phyloP scores from a whole-genome alignment of 2,888 invertebrate genomes.

The Latheticus oryzae region DNA sequence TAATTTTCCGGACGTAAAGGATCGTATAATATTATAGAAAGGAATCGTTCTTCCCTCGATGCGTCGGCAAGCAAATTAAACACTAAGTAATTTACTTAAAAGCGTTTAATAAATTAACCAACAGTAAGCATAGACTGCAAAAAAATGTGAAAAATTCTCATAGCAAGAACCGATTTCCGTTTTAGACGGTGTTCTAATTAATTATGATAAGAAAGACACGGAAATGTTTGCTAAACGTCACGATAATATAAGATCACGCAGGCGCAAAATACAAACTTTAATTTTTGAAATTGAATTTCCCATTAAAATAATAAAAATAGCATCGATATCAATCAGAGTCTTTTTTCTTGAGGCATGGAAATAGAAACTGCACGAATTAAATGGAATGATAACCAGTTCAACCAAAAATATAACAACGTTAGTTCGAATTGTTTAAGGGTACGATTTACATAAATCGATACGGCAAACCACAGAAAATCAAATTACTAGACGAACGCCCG shows the following conservation, averaged over 20 bases:
- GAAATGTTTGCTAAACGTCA: slow-evolving; percentile 15
- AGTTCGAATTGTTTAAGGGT: slow-evolving; percentile 34
- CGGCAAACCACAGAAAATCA: slow-evolving; percentile 45
- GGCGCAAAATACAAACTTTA: slow-evolving; percentile 31
- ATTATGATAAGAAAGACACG: slow-evolving; percentile 25
- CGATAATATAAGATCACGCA: slow-evolving; percentile 12
- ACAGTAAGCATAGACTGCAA: too few species aligned
- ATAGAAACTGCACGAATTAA: slow-evolving; percentile 4
- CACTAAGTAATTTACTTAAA: slow-evolving; percentile 29
- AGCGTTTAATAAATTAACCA: slow-evolving; percentile 23
- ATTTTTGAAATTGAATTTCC: too few species aligned
- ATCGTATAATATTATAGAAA: slow-evolving; percentile 20
- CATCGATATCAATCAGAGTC: too few species aligned
- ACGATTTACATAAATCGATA: slow-evolving; percentile 49
- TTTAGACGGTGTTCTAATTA: slow-evolving; percentile 17
- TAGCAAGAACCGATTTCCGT: slow-evolving; percentile 5
- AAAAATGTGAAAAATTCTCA: slow-evolving; percentile 15
- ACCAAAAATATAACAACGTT: slow-evolving; percentile 21
- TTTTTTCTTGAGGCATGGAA: too few species aligned
- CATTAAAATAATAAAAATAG: too few species aligned
- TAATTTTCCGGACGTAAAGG: slow-evolving; percentile 3
- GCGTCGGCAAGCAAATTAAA: slow-evolving; percentile 17
- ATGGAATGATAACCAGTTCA: slow-evolving; percentile 4
- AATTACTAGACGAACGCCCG: slow-evolving; percentile 27
- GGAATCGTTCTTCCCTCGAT: slow-evolving; percentile 14